phyloP scores from a whole-genome alignment of 37 sponge, comb jelly and placozoan species.

The Ianthella basta region DNA sequence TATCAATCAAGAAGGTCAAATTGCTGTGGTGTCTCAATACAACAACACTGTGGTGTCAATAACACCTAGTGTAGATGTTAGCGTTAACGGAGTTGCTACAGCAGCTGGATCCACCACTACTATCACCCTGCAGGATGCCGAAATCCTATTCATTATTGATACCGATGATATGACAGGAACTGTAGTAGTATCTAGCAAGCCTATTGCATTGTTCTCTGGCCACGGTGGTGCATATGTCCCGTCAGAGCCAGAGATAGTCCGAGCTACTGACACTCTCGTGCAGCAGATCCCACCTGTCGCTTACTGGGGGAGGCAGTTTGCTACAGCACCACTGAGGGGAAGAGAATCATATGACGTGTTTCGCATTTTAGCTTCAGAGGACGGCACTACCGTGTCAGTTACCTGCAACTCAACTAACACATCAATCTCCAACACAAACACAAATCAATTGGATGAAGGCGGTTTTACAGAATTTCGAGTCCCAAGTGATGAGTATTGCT shows the following conservation, averaged over 20 bases:
- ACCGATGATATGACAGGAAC: constrained; percentile 44
- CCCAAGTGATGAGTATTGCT: constrained; percentile 29
- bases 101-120: no score
- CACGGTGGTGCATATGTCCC: constrained; percentile 40
- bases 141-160: background rate
- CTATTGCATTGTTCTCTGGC: constrained; percentile 44
- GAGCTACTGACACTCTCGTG: constrained; percentile 53
- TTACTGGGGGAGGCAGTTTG: constrained; percentile 61
- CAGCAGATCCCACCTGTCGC: constrained; percentile 64
- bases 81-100: no score
- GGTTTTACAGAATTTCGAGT: constrained; percentile 26
- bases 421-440: background rate
- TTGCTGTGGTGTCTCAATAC: no score
- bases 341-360: constrained; percentile 26
- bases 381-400: constrained; percentile 35
- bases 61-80: no score
- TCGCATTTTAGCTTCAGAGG: constrained; percentile 34
- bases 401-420: constrained; percentile 18
- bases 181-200: constrained; percentile 38
- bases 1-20: no score
- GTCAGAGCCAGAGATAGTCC: background rate
- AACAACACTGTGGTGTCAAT: no score
- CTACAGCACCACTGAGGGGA: constrained; percentile 38
- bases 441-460: constrained; percentile 15
- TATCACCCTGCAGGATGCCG: background rate